A percentile compares a stretch with the other conserved stretches of the same genome.
phyloP scores from a whole-genome alignment of 2,888 invertebrate genomes.

The Hyposoter didymator region DNA sequence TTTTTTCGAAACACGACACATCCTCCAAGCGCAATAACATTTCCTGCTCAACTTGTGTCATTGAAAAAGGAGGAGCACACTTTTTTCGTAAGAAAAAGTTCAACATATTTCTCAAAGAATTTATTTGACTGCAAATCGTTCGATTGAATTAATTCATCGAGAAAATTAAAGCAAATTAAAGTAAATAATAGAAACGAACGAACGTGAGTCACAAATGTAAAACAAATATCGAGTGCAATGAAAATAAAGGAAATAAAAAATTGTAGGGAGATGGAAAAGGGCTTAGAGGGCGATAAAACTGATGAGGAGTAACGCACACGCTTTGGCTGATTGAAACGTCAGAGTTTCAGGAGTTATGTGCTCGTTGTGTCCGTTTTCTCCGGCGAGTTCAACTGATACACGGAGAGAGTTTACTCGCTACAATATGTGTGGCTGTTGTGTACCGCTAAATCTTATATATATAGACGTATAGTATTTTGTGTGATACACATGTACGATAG shows the following conservation, averaged over 20 bases:
- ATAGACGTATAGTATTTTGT: neutral
- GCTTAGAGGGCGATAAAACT: conserved; percentile 66
- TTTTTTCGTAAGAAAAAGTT: neutral
- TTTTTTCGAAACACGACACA: conserved; percentile 32
- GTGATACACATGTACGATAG: neutral
- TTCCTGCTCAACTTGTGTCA: neutral
- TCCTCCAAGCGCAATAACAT: neutral
- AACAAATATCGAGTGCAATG: neutral
- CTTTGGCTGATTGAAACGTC: conserved; percentile 80
- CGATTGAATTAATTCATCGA: neutral
- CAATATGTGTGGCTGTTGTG: conserved; percentile 34
- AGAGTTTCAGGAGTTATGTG: conserved; percentile 78
- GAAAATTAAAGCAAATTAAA: neutral
- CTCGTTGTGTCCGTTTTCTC: conserved; percentile 60
- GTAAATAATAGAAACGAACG: neutral
- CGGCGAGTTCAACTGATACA: conserved; percentile 39
- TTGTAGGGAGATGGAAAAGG: conserved; percentile 23
- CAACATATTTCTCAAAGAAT: neutral
- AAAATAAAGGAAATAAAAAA: conserved; percentile 16
- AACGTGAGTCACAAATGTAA: neutral
- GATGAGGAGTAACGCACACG: conserved; percentile 71
- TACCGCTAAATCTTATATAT: neutral
- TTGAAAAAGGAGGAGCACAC: neutral
- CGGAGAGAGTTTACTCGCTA: conserved; percentile 22
- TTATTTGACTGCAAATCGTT: neutral